Evolutionary conservation across 2,888 invertebrate species (phyloP).

Genomic region (Hypomecis punctinalis): DNA sequence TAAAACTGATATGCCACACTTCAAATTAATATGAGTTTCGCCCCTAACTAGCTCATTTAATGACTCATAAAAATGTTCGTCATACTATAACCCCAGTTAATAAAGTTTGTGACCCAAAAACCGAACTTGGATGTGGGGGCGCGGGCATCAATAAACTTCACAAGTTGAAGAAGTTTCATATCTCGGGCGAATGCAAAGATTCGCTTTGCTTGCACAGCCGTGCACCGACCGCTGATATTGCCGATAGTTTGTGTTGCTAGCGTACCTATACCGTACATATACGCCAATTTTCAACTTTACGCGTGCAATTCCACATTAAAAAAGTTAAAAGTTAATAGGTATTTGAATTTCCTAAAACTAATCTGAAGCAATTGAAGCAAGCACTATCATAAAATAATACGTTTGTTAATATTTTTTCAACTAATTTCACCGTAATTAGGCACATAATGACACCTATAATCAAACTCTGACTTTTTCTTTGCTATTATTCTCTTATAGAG

Average conservation of each 20-base stretch:
- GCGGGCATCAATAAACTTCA: conserved; percentile 59
- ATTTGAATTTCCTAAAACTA: no score
- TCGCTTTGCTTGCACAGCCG: conserved; percentile 64
- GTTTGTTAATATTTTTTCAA: not conserved
- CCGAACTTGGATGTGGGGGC: conserved; percentile 47
- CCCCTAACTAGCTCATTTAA: conserved; percentile 16
- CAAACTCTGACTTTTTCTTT: no score
- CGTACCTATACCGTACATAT: conserved; percentile 9
- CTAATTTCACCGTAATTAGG: no score
- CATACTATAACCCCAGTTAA: conserved; percentile 30
- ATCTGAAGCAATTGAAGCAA: no score
- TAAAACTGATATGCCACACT: not conserved
- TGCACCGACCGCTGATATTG: conserved; percentile 45
- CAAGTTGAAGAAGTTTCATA: conserved; percentile 57
- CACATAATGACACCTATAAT: no score
- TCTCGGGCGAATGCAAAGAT: conserved; percentile 68
- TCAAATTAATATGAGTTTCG: conserved; percentile 3
- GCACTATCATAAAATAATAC: no score
- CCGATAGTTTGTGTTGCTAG: conserved; percentile 32
- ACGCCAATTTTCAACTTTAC: no score
- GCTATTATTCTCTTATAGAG: no score
- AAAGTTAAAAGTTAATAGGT: no score
- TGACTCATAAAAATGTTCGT: conserved; percentile 21
- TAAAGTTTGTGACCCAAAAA: conserved; percentile 52
- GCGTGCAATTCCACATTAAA: no score